Evolutionary conservation across 92 coral and sea anemone species (phyloP).

Genomic region (Epizoanthus rinbou): DNA sequence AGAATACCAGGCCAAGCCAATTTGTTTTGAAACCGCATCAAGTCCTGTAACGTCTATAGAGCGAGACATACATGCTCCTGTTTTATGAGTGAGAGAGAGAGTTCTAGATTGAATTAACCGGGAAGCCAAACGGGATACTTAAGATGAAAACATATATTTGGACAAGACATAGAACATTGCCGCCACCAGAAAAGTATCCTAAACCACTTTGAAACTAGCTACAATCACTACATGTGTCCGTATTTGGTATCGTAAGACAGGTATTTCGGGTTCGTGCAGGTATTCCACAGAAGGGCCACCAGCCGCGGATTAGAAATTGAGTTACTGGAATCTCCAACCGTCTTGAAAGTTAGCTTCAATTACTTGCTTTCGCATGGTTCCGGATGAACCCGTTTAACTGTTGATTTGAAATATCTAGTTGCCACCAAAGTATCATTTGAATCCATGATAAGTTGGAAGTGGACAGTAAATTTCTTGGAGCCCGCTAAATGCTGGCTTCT

Average conservation of each 20-base stretch:
- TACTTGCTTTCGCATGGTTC: neutral
- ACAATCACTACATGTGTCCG: neutral
- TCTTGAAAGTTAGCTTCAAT: constrained; percentile 1
- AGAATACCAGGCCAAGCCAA: neutral
- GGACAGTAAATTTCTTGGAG: too few relatives aligned
- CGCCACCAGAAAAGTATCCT: constrained; percentile 17
- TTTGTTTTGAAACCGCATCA: constrained; percentile 4
- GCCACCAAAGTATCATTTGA: too few relatives aligned
- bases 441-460: too few relatives aligned
- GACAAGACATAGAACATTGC: neutral
- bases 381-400: too few relatives aligned
- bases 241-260: constrained; percentile 18
- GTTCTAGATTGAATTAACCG: neutral
- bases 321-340: neutral
- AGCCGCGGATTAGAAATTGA: neutral
- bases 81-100: neutral
- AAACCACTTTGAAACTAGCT: constrained; percentile 30
- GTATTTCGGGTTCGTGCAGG: constrained; percentile 9
- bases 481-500: too few relatives aligned
- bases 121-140: neutral
- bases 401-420: too few relatives aligned
- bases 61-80: too few relatives aligned
- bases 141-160: neutral
- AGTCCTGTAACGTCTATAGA: neutral
- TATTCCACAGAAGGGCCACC: constrained; percentile 31